Conservation (phyloP, 2,888 invertebrate species). For the Serripes groenlandicus region DNA sequence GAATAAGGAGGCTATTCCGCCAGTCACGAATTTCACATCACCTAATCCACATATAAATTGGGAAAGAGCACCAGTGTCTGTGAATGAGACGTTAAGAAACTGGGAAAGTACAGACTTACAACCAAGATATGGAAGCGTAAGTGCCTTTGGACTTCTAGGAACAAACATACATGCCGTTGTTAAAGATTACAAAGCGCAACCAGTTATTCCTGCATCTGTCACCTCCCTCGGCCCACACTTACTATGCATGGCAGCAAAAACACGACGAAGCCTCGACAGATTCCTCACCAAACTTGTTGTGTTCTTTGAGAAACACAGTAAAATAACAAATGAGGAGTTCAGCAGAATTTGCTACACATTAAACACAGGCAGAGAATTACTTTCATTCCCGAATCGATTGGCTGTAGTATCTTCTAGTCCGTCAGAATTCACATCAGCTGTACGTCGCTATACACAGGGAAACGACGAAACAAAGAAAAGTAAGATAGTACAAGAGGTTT, state of each 20-base stretch:
- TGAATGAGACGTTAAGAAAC: background rate
- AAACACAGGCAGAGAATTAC: background rate
- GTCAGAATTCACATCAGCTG: background rate
- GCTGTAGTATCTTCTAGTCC: background rate
- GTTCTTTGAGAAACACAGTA: background rate
- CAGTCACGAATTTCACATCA: background rate
- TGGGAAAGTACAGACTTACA: background rate
- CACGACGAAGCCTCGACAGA: background rate
- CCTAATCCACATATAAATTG: slow-evolving; percentile 12
- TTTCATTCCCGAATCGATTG: background rate
- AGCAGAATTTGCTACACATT: background rate
- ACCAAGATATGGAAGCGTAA: background rate
- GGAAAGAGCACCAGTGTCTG: slow-evolving; percentile 6
- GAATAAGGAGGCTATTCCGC: background rate
- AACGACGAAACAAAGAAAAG: background rate
- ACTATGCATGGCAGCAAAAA: background rate
- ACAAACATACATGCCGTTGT: background rate
- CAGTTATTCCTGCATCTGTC: background rate
- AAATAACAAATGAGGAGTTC: background rate
- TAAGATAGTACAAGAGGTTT: background rate
- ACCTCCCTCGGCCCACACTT: background rate
- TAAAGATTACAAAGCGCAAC: background rate
- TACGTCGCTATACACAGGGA: background rate
- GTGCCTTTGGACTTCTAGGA: slow-evolving; percentile 1
- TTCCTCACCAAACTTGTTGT: background rate